Evolutionary conservation across 1,140 invertebrate genomes (phyloP).

Genomic region (Phocides pigmalion): DNA sequence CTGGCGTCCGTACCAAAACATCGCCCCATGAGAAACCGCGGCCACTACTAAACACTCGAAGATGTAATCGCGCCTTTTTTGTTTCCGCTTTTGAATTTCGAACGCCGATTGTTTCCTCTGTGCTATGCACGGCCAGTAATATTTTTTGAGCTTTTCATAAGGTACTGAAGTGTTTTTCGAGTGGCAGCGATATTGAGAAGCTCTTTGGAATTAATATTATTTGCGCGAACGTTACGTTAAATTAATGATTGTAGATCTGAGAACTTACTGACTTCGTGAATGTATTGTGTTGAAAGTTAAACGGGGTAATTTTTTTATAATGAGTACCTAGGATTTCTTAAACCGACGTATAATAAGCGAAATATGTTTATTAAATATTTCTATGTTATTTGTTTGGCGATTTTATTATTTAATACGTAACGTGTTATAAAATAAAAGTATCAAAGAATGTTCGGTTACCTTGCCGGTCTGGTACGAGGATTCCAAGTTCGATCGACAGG

Average conservation of each 20-base stretch:
- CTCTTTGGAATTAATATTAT: conserved; percentile 32
- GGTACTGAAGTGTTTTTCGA: conserved; percentile 28
- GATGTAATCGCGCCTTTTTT: conserved; percentile 79
- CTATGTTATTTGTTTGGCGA: too few species aligned
- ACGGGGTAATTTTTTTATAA: conserved; percentile 31
- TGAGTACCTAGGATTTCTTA: conserved; percentile 15
- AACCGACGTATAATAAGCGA: background rate
- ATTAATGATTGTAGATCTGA: conserved; percentile 31
- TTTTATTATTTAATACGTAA: too few species aligned
- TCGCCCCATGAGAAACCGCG: conserved; percentile 74
- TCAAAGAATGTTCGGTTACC: too few species aligned
- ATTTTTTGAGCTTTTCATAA: conserved; percentile 33
- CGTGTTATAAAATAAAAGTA: too few species aligned
- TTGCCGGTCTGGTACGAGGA: too few species aligned
- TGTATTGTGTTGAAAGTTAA: conserved; percentile 4
- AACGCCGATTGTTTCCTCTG: conserved; percentile 34
- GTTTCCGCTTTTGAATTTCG: conserved; percentile 36
- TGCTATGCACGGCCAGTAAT: conserved; percentile 29
- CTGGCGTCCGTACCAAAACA: conserved; percentile 73
- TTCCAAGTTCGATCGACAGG: too few species aligned
- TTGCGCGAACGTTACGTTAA: conserved; percentile 27
- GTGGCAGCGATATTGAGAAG: conserved; percentile 34
- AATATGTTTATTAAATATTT: conserved; percentile 23
- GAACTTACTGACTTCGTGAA: conserved; percentile 29
- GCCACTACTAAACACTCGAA: conserved; percentile 53